These are phyloP conservation scores for Octodon degus DNA, from an alignment of 2,113 vertebrate species.

Conservation along the genomic window DNA sequence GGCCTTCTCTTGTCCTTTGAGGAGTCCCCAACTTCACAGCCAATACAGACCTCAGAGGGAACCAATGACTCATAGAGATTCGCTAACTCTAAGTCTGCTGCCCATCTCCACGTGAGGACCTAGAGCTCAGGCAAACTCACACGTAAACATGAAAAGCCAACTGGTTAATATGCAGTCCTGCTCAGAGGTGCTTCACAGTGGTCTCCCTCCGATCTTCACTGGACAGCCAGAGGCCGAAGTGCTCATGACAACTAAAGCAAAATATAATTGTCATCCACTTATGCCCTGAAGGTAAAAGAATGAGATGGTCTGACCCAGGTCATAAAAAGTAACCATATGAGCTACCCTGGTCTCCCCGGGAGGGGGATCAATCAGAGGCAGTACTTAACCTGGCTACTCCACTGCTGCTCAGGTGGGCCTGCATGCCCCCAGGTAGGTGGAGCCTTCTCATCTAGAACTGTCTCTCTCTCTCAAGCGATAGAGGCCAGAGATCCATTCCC, in stretches of 20 bases:
- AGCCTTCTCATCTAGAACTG: background rate
- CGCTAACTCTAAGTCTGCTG: too few species aligned
- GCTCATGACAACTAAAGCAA: background rate
- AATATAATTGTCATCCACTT: background rate
- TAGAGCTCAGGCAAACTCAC: too few species aligned
- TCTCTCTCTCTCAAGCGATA: background rate
- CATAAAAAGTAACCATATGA: background rate
- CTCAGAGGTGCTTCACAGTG: too few species aligned
- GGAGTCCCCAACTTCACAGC: too few species aligned
- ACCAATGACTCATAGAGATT: too few species aligned
- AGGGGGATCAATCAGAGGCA: background rate
- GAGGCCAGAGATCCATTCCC: background rate
- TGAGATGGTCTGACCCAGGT: background rate
- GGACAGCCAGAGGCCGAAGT: background rate
- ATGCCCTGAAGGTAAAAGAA: background rate
- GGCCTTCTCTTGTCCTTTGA: too few species aligned
- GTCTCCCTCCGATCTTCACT: background rate
- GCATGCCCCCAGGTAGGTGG: too few species aligned
- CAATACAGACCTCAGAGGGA: too few species aligned
- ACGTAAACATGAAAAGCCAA: too few species aligned
- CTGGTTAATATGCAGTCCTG: too few species aligned
- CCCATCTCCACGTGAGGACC: too few species aligned
- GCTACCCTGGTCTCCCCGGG: background rate
- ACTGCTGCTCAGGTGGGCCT: background rate
- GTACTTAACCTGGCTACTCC: background rate